These are phyloP conservation scores for Gymnoscelis rufifasciata DNA, from an alignment of 2,888 invertebrate genomes.

Conservation along the genomic window DNA sequence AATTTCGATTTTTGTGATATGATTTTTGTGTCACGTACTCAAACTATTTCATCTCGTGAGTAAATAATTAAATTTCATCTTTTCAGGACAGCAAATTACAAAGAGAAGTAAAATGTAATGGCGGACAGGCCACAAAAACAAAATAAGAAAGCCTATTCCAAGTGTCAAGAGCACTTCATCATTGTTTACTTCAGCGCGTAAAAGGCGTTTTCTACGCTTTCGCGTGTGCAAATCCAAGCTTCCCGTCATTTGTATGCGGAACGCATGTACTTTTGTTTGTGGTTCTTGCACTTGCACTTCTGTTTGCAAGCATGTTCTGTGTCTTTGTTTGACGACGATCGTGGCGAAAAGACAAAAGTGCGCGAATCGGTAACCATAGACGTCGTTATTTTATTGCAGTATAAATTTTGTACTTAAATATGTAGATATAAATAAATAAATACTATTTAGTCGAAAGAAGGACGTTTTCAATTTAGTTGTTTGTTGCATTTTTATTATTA, in stretches of 20 bases:
- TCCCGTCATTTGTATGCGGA: constrained; percentile 26
- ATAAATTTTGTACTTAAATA: too few relatives aligned
- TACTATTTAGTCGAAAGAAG: too few relatives aligned
- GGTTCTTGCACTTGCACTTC: constrained; percentile 42
- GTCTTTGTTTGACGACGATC: constrained; percentile 28
- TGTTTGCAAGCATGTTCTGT: constrained; percentile 39
- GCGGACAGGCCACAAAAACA: background rate
- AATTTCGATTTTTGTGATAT: too few relatives aligned
- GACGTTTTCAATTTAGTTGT: too few relatives aligned
- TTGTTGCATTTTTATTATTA: too few relatives aligned
- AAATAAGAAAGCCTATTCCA: constrained; percentile 8
- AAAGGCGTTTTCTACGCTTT: constrained; percentile 17
- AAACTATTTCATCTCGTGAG: too few relatives aligned
- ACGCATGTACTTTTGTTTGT: constrained; percentile 31
- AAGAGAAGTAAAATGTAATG: background rate
- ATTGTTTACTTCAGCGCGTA: constrained; percentile 17
- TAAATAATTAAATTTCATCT: too few relatives aligned
- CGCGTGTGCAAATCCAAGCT: constrained; percentile 11
- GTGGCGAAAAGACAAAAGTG: constrained; percentile 11
- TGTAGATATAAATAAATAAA: too few relatives aligned
- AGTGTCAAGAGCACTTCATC: constrained; percentile 21
- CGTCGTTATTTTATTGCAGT: background rate
- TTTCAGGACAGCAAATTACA: too few relatives aligned
- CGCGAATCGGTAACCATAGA: background rate
- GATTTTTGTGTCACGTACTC: too few relatives aligned